Percentiles rank a stretch among this genome's conserved stretches.
Conservation (phyloP, 2,797 vertebrate species). For the Schizothorax lantsangensis region DNA sequence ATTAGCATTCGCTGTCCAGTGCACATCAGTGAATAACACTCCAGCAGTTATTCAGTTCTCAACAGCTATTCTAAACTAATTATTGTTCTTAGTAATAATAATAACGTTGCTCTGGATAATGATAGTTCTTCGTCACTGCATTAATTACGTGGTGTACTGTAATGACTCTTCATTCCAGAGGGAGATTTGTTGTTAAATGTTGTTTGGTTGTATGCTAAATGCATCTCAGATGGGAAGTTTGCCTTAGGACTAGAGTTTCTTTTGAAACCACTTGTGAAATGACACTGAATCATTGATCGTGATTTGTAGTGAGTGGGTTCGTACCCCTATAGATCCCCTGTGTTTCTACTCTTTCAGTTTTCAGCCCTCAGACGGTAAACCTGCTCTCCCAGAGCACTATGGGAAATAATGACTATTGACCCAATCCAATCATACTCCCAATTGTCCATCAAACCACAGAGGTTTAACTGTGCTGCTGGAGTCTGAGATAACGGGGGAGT, state of each 20-base stretch:
- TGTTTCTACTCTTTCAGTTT: not conserved
- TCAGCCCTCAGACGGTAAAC: not conserved
- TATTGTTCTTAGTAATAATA: constrained; percentile 42
- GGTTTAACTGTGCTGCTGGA: constrained; percentile 14
- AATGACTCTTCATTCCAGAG: constrained; percentile 4
- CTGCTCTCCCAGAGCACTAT: not conserved
- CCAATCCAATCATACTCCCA: not conserved
- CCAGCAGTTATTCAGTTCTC: constrained; percentile 45
- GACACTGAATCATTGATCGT: constrained; percentile 56
- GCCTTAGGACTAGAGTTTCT: not conserved
- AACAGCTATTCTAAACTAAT: constrained; percentile 37
- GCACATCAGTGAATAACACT: constrained; percentile 60
- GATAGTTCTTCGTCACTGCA: not conserved
- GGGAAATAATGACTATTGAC: constrained; percentile 38
- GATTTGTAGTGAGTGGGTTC: not conserved
- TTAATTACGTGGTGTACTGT: not conserved
- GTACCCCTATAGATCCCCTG: not conserved
- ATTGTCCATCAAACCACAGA: constrained; percentile 4
- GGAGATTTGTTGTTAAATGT: constrained; percentile 15
- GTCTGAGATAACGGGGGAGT: constrained; percentile 18
- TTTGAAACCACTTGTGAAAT: constrained; percentile 34
- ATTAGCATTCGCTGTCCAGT: constrained; percentile 61
- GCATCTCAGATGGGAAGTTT: not conserved
- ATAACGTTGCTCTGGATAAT: constrained; percentile 25
- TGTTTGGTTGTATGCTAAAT: constrained; percentile 5